Conservation (phyloP, 23 tunicate genomes). For the Trididemnum clinides region DNA sequence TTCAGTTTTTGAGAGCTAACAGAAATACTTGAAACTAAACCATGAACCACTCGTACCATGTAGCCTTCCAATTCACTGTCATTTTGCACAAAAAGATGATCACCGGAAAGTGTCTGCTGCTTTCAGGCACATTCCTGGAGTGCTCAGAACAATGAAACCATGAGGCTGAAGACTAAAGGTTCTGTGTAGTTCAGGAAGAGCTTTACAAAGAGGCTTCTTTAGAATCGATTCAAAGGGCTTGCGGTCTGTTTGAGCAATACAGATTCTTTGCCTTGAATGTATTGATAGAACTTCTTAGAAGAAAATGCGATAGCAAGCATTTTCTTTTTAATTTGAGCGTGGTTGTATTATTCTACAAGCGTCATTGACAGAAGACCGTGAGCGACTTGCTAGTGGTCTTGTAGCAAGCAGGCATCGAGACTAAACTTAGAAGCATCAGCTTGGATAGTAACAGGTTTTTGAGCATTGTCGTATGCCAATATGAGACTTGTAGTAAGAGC, state of each 20-base stretch:
- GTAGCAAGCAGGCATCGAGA: too few relatives aligned
- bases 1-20: not conserved
- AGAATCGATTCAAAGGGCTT: conserved; percentile 32
- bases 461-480: not conserved
- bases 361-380: not conserved
- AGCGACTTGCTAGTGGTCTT: too few relatives aligned
- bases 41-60: not conserved
- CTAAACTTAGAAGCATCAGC: conserved; percentile 29
- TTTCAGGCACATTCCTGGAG: not conserved
- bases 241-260: conserved; percentile 41
- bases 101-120: conserved; percentile 33
- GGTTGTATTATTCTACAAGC: not conserved
- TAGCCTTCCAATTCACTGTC: not conserved
- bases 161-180: conserved; percentile 35
- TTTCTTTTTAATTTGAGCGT: not conserved
- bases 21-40: not conserved
- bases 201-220: conserved; percentile 6
- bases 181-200: conserved; percentile 18
- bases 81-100: not conserved
- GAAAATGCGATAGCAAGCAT: not conserved
- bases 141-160: not conserved
- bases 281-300: not conserved
- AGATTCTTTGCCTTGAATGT: not conserved
- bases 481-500: not conserved
- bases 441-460: conserved; percentile 1